A percentile compares a stretch with the other conserved stretches of the same genome.
These are phyloP conservation scores for Micrastur ruficollis DNA, from an alignment of 2,797 vertebrate species.

Conservation along the genomic window DNA sequence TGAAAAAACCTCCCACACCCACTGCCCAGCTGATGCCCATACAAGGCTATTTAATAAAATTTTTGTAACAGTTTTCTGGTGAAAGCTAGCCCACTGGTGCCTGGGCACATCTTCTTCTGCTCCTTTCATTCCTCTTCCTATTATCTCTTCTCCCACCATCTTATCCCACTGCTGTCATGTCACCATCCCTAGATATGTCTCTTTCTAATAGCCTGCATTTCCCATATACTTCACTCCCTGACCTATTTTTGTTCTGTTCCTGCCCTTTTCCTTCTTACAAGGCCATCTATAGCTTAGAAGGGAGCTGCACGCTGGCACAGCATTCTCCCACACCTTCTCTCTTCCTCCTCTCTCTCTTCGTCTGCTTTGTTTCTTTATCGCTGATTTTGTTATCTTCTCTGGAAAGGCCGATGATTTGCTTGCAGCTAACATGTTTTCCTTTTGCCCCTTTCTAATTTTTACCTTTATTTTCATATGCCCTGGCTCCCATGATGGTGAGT, in stretches of 20 bases:
- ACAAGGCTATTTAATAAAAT: background rate
- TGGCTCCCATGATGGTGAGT: background rate
- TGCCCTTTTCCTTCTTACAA: background rate
- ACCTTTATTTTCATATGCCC: background rate
- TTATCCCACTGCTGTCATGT: background rate
- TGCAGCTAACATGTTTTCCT: background rate
- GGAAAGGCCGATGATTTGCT: background rate
- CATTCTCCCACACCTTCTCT: background rate
- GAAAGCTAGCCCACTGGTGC: background rate
- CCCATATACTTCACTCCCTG: background rate
- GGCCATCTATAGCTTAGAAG: background rate
- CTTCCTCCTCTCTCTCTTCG: background rate
- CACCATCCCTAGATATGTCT: background rate
- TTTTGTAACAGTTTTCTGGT: background rate
- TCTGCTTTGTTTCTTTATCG: background rate
- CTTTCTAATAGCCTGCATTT: background rate
- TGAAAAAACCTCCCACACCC: background rate
- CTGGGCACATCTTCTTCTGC: background rate
- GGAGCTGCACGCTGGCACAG: background rate
- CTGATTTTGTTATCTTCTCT: background rate
- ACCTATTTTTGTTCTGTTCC: background rate
- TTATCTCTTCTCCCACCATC: background rate
- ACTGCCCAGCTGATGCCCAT: background rate
- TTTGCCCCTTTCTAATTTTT: background rate
- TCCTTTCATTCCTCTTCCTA: background rate